Evolutionary conservation across 2,888 invertebrate genomes (phyloP).

Genomic region (Andrena fulva): DNA sequence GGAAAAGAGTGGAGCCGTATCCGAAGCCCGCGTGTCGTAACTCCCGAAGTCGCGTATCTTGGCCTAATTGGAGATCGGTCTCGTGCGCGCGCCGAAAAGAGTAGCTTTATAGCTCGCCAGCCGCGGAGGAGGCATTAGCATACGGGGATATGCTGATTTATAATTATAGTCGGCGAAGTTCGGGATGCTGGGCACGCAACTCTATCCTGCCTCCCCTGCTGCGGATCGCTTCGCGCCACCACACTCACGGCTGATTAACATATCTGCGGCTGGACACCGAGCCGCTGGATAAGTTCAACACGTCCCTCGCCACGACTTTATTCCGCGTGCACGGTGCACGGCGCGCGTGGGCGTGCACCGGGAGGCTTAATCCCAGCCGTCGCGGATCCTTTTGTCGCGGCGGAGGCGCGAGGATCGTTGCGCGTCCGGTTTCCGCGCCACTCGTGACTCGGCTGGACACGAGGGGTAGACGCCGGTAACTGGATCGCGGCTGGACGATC

Average conservation of each 20-base stretch:
- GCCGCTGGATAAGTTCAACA: constrained; percentile 64
- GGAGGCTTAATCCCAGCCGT: constrained; percentile 13
- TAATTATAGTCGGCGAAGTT: constrained; percentile 71
- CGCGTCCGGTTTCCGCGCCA: constrained; percentile 53
- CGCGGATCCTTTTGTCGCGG: constrained; percentile 44
- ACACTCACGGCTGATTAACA: constrained; percentile 72
- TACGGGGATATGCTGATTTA: constrained; percentile 75
- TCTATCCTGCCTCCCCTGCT: constrained; percentile 57
- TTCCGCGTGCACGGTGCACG: constrained; percentile 45
- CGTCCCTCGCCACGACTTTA: constrained; percentile 64
- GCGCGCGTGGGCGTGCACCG: constrained; percentile 54
- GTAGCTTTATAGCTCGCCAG: constrained; percentile 25
- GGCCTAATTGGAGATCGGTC: constrained; percentile 63
- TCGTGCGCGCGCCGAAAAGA: constrained; percentile 35
- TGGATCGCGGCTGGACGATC: constrained; percentile 63
- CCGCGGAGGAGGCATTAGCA: constrained; percentile 70
- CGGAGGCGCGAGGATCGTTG: constrained; percentile 48
- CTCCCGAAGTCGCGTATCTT: constrained; percentile 49
- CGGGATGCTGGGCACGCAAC: constrained; percentile 76
- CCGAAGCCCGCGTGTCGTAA: constrained; percentile 24
- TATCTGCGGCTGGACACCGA: constrained; percentile 71
- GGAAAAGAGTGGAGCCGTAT: too few relatives aligned
- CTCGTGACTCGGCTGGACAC: constrained; percentile 46
- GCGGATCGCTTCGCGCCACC: constrained; percentile 67
- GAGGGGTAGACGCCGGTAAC: constrained; percentile 39